Percentiles rank a stretch among this genome's conserved stretches.
Conservation (phyloP, 2,888 invertebrate species). For the Stenoptilia bipunctidactyla region DNA sequence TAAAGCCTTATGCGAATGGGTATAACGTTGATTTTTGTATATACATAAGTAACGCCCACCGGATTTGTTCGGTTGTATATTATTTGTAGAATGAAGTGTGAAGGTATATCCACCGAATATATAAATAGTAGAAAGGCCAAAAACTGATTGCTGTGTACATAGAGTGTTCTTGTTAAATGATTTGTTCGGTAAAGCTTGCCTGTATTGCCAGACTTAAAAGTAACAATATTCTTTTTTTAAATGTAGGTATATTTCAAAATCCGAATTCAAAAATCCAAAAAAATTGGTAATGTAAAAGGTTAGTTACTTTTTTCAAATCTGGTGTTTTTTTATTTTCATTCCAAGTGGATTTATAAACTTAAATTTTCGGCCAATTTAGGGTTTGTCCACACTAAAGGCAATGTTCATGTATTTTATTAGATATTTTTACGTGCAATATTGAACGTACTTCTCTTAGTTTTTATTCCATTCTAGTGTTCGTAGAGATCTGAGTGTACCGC, state of each 20-base stretch:
- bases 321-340: conserved; percentile 2
- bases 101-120: conserved; percentile 48
- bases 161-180: conserved; percentile 26
- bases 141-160: conserved; percentile 60
- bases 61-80: conserved; percentile 45
- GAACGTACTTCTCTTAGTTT: conserved; percentile 19
- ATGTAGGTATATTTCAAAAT: not conserved
- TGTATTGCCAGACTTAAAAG: not conserved
- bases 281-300: not conserved
- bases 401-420: not conserved
- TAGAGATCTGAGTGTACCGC: conserved; percentile 24
- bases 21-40: conserved; percentile 40
- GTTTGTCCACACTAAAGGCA: not conserved
- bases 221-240: not conserved
- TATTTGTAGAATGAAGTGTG: conserved; percentile 25
- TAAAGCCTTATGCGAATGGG: conserved; percentile 29
- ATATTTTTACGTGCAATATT: conserved; percentile 32
- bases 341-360: conserved; percentile 2
- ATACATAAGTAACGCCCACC: conserved; percentile 64
- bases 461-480: conserved; percentile 15
- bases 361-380: not conserved
- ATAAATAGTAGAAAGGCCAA: conserved; percentile 56
- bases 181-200: conserved; percentile 2
- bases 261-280: not conserved
- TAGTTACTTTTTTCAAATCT: not conserved